Conservation (phyloP, 2,113 vertebrate species). For the Pitta sordida region DNA sequence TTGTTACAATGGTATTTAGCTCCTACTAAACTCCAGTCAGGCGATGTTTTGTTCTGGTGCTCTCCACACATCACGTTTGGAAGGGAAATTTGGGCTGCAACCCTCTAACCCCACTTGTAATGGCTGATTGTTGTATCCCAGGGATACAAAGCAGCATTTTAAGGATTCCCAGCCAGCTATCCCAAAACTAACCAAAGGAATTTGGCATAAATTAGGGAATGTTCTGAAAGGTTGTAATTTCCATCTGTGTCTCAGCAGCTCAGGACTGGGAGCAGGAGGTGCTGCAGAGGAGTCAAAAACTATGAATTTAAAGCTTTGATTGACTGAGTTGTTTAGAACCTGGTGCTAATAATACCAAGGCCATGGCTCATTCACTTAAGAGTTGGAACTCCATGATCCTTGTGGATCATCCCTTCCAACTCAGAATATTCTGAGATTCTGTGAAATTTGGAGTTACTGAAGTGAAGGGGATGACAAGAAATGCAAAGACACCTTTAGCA, state of each 20-base stretch:
- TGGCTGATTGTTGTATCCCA: background rate
- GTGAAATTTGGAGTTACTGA: background rate
- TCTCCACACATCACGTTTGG: background rate
- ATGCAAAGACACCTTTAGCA: background rate
- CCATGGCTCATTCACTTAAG: no score
- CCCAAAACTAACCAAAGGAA: background rate
- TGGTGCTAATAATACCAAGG: no score
- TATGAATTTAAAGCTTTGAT: background rate
- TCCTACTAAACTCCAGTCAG: background rate
- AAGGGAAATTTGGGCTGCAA: background rate
- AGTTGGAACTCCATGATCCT: no score
- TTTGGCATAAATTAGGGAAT: background rate
- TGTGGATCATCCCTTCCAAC: no score
- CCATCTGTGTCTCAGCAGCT: background rate
- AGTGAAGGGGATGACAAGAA: background rate
- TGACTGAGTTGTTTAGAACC: no score
- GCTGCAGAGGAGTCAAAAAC: background rate
- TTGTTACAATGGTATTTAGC: background rate
- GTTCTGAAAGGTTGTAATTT: background rate
- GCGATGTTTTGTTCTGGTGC: background rate
- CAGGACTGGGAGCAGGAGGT: background rate
- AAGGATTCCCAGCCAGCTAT: background rate
- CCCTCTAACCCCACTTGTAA: rapidly evolving
- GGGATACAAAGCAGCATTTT: background rate
- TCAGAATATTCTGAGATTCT: no score